Conservation (phyloP, 2,113 vertebrate species). For the Dicaeum eximium region DNA sequence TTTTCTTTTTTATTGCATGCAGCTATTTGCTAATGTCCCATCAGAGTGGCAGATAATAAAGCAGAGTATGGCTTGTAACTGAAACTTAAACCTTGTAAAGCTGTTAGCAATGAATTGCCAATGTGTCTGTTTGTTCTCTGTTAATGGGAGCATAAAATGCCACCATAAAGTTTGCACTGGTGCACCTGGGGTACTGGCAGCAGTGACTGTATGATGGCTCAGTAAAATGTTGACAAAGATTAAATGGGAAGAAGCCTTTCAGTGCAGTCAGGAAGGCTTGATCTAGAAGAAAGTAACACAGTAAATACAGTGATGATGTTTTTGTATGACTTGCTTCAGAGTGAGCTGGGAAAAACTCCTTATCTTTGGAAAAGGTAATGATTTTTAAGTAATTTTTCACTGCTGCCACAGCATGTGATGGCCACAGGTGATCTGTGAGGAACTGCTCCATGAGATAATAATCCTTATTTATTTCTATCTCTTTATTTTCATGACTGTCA, state of each 20-base stretch:
- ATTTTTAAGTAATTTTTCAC: not conserved
- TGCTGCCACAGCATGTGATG: not conserved
- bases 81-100: constrained; percentile 71
- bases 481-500: not conserved
- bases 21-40: not conserved
- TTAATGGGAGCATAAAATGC: constrained; percentile 61
- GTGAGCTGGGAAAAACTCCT: not conserved
- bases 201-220: not conserved
- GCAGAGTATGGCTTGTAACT: constrained; percentile 56
- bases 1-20: not conserved
- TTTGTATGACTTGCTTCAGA: not conserved
- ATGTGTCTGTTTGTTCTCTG: constrained; percentile 69
- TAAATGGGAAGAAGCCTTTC: not conserved
- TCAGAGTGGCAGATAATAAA: constrained; percentile 28
- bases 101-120: constrained; percentile 59
- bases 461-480: not conserved
- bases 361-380: not conserved
- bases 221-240: not conserved
- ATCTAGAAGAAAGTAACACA: not conserved
- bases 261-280: not conserved
- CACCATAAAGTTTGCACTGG: constrained; percentile 49
- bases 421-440: not conserved
- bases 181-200: constrained; percentile 42
- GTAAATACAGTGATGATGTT: not conserved
- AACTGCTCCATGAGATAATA: not conserved